Evolutionary conservation across 2,888 invertebrate species (phyloP).

Genomic region (Orthosia incerta): DNA sequence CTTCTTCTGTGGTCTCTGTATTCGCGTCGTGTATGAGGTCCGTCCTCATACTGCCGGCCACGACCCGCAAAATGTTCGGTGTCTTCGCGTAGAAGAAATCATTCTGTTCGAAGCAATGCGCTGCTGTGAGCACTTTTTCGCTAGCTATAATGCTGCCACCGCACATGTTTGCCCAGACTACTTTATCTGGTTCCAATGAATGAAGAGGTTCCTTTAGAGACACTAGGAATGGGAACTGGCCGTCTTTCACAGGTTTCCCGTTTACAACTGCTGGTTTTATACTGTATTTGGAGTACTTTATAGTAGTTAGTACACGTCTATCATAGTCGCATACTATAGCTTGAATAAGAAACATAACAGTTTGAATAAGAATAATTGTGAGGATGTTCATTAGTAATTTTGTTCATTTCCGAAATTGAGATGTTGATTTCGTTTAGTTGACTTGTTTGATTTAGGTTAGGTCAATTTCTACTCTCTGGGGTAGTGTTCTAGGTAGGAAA

Average conservation of each 20-base stretch:
- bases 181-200: slow-evolving; percentile 30
- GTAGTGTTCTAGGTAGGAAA: too few species aligned
- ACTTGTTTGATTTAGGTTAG: not conserved
- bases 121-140: slow-evolving; percentile 77
- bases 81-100: slow-evolving; percentile 71
- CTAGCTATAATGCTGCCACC: slow-evolving; percentile 80
- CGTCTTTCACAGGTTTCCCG: slow-evolving; percentile 70
- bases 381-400: slow-evolving; percentile 71
- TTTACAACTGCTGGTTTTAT: slow-evolving; percentile 76
- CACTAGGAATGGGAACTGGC: slow-evolving; percentile 79
- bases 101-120: slow-evolving; percentile 82
- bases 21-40: slow-evolving; percentile 68
- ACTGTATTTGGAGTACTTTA: slow-evolving; percentile 74
- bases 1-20: slow-evolving; percentile 58
- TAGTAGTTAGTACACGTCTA: slow-evolving; percentile 76
- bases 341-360: slow-evolving; percentile 56
- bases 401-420: slow-evolving; percentile 43
- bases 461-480: too few species aligned
- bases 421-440: slow-evolving; percentile 12
- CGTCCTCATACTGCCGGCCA: slow-evolving; percentile 75
- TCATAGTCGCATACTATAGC: slow-evolving; percentile 66
- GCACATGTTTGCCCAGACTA: slow-evolving; percentile 78
- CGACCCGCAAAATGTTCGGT: slow-evolving; percentile 68
- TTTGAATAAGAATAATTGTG: slow-evolving; percentile 57
- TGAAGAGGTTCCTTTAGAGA: slow-evolving; percentile 76